Percentiles rank a stretch among this genome's conserved stretches.
Conservation (phyloP, 2,113 vertebrate genomes). For the Anhinga anhinga region DNA sequence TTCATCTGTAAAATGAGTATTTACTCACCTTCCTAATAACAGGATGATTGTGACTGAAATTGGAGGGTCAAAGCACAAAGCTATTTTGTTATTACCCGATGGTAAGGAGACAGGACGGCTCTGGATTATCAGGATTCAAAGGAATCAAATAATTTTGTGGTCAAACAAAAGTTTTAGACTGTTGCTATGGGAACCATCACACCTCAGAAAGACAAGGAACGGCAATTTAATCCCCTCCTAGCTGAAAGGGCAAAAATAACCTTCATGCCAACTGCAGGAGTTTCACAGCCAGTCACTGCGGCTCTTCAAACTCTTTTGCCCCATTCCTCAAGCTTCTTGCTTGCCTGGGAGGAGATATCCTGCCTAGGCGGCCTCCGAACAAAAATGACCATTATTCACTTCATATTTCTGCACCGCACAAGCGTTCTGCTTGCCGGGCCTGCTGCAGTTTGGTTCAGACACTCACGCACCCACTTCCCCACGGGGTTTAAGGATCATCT, state of each 20-base stretch:
- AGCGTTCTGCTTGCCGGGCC: accelerated
- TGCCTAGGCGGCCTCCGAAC: neutral
- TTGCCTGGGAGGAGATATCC: neutral
- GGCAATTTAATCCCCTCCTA: neutral
- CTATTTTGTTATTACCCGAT: neutral
- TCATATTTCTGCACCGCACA: neutral
- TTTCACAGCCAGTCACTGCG: accelerated
- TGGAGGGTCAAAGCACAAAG: neutral
- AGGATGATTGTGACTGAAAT: neutral
- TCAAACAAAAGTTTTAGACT: neutral
- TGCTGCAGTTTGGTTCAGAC: neutral
- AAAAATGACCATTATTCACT: neutral
- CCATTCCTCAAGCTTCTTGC: neutral
- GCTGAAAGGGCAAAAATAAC: neutral
- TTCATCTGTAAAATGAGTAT: neutral
- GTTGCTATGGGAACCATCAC: neutral
- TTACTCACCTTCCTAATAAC: neutral
- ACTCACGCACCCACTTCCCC: neutral
- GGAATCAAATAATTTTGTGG: neutral
- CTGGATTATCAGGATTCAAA: neutral
- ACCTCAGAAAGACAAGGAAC: neutral
- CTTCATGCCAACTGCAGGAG: neutral
- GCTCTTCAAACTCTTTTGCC: neutral
- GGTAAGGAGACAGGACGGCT: neutral
- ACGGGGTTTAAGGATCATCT: neutral